Base-by-base conservation (phyloP, 2,797 vertebrate species). In the Parambassis ranga region DNA sequence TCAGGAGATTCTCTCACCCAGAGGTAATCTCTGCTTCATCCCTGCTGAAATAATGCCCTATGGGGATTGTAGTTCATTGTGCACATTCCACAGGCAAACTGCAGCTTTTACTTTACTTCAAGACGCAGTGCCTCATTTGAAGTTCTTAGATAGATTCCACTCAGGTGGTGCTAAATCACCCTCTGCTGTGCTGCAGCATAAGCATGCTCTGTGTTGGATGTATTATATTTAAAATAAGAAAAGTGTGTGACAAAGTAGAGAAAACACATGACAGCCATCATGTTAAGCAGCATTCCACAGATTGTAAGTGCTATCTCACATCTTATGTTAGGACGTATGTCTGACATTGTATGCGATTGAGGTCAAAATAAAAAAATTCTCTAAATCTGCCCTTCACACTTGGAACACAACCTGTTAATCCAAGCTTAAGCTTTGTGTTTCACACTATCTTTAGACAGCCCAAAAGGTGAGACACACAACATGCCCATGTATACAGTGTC, bases 401-500 rank as follows among this genome's bases (percentile, higher is more conserved):
- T 48, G 1, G 18, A 59, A 14, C 44, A 2, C 7, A 14, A 18
- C n/a, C 2, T 13, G 27, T 28, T 31, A 49, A 51, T 58, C 32
- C 44, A 38, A 22, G 10, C 8, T 47, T 57, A 38, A 49, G 10
- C 16, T 11, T 41, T 57, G 7, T 50, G 8, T 41, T 62, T 44
- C 4, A 16, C 19, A 5, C 36, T 3, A 53, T 71, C 33, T 30
- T 10, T n/a, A n/a, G n/a, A n/a, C n/a, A n/a, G 6, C 8, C 38
- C 30, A 23, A 55, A 72, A 82, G 72, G 73, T 76, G 72, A 73
- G 41, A n/a, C 6, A 24, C 42, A 74, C 70, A 81, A 80, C 77
- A 73, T 72, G 68, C 62, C 64, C 16, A 44, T 88, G 83, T 89
- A 19, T 83, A 73, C 56, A 82, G 55, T 82, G 75, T 80, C 82